These are phyloP conservation scores for Scrobipalpa costella DNA, from an alignment of 2,888 invertebrate species.

Conservation along the genomic window DNA sequence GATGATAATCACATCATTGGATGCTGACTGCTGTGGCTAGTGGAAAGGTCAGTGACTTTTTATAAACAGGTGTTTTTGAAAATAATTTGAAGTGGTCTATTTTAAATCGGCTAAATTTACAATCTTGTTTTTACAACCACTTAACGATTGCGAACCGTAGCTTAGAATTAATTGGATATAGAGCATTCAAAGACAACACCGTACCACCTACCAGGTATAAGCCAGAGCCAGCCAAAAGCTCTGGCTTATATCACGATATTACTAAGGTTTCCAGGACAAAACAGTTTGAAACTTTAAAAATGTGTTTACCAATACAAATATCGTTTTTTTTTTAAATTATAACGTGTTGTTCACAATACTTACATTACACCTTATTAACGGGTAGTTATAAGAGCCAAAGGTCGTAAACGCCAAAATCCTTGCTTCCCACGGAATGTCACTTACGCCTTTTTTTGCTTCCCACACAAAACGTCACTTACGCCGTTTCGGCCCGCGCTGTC, in stretches of 20 bases:
- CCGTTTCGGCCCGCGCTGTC: neutral
- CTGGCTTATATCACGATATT: too few species aligned
- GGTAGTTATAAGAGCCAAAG: neutral
- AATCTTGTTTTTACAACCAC: too few species aligned
- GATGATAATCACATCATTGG: slow-evolving; percentile 8
- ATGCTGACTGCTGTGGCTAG: slow-evolving; percentile 16
- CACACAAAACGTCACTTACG: slow-evolving; percentile 12
- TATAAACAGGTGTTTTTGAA: too few species aligned
- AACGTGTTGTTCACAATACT: neutral
- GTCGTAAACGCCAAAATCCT: neutral
- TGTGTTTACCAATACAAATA: neutral
- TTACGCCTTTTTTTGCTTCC: slow-evolving; percentile 3
- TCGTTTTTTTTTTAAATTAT: too few species aligned
- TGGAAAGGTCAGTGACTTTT: slow-evolving; percentile 22
- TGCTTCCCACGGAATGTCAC: slow-evolving; percentile 5
- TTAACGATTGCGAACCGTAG: too few species aligned
- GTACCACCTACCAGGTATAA: too few species aligned
- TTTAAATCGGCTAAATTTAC: too few species aligned
- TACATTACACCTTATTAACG: neutral
- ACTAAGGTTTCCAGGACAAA: neutral
- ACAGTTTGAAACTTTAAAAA: neutral
- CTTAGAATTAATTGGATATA: too few species aligned
- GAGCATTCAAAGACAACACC: too few species aligned
- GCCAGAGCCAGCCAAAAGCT: too few species aligned
- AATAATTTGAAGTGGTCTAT: too few species aligned